These are phyloP conservation scores for Falco novaeseelandiae DNA, from an alignment of 2,797 vertebrate species.

Conservation along the genomic window DNA sequence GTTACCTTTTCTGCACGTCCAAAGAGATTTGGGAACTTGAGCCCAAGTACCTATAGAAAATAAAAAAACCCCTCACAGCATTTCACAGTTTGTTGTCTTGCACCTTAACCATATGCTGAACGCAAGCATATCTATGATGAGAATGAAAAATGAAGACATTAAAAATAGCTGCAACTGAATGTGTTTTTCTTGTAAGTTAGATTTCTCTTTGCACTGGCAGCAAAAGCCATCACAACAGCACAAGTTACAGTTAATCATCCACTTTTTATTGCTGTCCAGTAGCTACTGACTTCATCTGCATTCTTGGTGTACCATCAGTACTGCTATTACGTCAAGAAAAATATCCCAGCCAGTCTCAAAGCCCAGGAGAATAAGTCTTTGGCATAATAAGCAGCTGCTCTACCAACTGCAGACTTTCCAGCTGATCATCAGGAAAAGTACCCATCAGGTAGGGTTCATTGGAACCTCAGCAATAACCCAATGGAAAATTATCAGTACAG, in stretches of 20 bases:
- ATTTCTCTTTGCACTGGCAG: not conserved
- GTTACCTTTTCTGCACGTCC: constrained; percentile 95
- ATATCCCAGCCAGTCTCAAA: not conserved
- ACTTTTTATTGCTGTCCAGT: not conserved
- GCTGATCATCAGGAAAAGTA: not conserved
- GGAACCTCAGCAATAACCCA: not conserved
- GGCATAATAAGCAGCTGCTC: not conserved
- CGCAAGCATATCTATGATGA: not conserved
- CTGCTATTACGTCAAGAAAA: not conserved
- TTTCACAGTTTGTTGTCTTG: not conserved
- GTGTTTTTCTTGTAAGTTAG: not conserved
- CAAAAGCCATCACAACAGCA: not conserved
- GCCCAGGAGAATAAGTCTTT: not conserved
- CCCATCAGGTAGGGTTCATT: not conserved
- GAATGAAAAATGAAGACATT: not conserved
- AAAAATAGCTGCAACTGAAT: not conserved
- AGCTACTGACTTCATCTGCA: not conserved
- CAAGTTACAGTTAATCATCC: not conserved
- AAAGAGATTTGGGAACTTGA: constrained; percentile 92
- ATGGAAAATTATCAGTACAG: not conserved
- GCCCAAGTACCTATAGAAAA: constrained; percentile 85
- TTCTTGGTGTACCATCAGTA: not conserved
- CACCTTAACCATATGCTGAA: not conserved
- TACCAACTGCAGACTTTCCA: not conserved
- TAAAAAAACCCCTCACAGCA: not conserved